Percentiles rank a stretch among this genome's conserved stretches.
These are phyloP conservation scores for Oscheius myriophilus DNA, from an alignment of 2,888 invertebrate genomes.

Conservation along the genomic window DNA sequence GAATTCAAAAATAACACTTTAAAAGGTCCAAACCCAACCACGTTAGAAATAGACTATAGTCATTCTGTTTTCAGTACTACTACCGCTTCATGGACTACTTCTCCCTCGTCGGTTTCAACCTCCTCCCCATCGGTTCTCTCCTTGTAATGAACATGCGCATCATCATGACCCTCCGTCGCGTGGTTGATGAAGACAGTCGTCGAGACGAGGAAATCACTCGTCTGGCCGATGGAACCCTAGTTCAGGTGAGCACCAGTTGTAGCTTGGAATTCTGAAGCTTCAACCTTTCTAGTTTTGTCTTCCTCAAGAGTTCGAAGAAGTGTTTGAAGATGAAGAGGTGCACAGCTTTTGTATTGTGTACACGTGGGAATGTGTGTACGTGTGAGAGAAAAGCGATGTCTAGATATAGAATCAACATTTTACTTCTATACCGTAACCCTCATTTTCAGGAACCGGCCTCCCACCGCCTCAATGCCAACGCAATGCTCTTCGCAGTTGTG, in stretches of 20 bases:
- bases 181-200: slow-evolving; percentile 61
- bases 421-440: background rate
- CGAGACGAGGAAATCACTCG: slow-evolving; percentile 47
- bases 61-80: slow-evolving; percentile 55
- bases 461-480: slow-evolving; percentile 65
- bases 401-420: background rate
- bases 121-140: slow-evolving; percentile 64
- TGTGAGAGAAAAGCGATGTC: no score
- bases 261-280: no score
- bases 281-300: no score
- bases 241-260: slow-evolving; percentile 30
- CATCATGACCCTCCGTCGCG: slow-evolving; percentile 62
- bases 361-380: no score
- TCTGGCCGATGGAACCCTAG: slow-evolving; percentile 45
- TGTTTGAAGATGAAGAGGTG: no score
- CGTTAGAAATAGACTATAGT: no score
- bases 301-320: no score
- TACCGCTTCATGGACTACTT: slow-evolving; percentile 67
- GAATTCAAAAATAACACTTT: no score
- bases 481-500: slow-evolving; percentile 70
- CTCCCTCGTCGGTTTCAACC: slow-evolving; percentile 65
- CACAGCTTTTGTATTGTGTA: background rate
- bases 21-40: no score
- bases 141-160: slow-evolving; percentile 62
- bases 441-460: slow-evolving; percentile 39